These are phyloP conservation scores for Pycnonotus jocosus DNA, from an alignment of 2,113 vertebrate genomes.

Conservation along the genomic window DNA sequence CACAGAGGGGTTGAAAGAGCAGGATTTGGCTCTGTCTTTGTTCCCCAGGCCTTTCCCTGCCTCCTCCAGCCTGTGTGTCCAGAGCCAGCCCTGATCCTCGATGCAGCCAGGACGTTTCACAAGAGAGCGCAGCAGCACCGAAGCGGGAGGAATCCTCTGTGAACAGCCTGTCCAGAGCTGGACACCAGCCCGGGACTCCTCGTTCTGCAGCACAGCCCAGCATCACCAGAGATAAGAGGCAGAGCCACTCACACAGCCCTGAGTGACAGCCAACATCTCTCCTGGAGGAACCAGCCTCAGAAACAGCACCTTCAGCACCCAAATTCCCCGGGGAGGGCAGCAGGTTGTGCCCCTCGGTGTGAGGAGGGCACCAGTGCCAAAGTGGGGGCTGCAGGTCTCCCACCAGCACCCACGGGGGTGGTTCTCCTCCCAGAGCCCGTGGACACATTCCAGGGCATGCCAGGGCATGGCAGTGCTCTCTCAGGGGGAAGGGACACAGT, in stretches of 20 bases:
- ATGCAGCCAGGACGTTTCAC: not conserved
- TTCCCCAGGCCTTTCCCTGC: not conserved
- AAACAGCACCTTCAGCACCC: not conserved
- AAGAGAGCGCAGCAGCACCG: not conserved
- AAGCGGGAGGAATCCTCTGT: not conserved
- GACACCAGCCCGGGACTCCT: not conserved
- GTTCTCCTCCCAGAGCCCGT: rapidly evolving
- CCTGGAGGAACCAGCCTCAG: not conserved
- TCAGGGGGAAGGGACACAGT: rapidly evolving
- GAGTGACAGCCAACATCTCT: not conserved
- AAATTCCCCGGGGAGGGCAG: not conserved
- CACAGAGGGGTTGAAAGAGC: not conserved
- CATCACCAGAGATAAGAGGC: not conserved
- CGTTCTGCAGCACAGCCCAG: not conserved
- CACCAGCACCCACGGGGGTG: rapidly evolving
- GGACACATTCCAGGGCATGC: not conserved
- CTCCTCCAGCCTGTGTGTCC: not conserved
- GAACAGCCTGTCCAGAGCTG: not conserved
- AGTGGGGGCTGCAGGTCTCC: rapidly evolving
- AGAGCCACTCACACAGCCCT: rapidly evolving
- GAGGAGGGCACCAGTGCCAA: not conserved
- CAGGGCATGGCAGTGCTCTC: not conserved
- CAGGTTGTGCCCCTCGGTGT: not conserved
- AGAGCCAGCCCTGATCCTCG: not conserved
- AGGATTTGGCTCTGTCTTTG: not conserved